These are phyloP conservation scores for Boloria selene DNA, from an alignment of 2,888 invertebrate species.

Conservation along the genomic window DNA sequence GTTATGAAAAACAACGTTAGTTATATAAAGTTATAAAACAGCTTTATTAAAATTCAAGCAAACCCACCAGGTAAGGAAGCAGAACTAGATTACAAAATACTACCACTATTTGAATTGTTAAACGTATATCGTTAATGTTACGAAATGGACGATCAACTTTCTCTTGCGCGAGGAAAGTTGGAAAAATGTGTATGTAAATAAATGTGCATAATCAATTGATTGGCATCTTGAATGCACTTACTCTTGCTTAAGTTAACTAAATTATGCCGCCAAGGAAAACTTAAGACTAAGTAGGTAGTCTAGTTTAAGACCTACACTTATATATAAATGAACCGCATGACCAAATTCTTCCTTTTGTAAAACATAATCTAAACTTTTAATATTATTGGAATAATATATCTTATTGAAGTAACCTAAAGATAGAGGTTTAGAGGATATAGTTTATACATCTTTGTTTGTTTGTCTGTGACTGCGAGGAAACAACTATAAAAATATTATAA, in stretches of 20 bases:
- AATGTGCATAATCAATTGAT: constrained; percentile 8
- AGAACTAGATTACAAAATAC: constrained; percentile 12
- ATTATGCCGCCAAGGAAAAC: neutral
- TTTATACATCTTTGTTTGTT: too few species aligned
- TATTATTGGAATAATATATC: too few species aligned
- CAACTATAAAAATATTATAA: too few species aligned
- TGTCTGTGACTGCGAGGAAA: too few species aligned
- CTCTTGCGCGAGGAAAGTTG: constrained; percentile 34
- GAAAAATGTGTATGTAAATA: constrained; percentile 24
- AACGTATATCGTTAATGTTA: constrained; percentile 32
- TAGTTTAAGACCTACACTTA: too few species aligned
- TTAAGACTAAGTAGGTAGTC: neutral
- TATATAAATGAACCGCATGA: too few species aligned
- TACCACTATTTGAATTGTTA: constrained; percentile 29
- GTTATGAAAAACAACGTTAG: too few species aligned
- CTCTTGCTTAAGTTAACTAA: neutral
- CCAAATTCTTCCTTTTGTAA: too few species aligned
- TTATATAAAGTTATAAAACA: too few species aligned
- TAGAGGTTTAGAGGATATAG: too few species aligned
- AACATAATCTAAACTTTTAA: too few species aligned
- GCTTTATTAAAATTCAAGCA: neutral
- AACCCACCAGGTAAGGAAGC: neutral
- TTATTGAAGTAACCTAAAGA: too few species aligned
- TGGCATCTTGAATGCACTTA: neutral
- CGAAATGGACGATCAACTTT: constrained; percentile 41